A percentile compares a stretch with the other conserved stretches of the same genome.
These are phyloP conservation scores for Decapterus maruadsi DNA, from an alignment of 2,797 vertebrate species.

Conservation along the genomic window DNA sequence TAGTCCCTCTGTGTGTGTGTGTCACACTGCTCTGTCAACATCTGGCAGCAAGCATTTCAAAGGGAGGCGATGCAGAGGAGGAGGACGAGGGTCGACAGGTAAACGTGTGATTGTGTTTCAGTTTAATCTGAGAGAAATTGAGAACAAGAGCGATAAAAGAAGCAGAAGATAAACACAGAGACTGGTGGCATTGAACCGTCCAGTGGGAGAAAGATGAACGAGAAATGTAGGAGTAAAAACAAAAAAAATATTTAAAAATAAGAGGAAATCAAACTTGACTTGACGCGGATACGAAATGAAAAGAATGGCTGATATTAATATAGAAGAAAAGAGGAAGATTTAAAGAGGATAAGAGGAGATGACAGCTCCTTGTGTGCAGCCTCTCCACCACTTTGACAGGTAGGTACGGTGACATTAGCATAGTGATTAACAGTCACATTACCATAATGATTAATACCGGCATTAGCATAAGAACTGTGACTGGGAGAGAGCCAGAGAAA, in stretches of 20 bases:
- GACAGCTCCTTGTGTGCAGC: conserved; percentile 4
- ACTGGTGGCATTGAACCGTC: background rate
- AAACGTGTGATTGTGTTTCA: background rate
- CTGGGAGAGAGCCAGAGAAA: conserved; percentile 35
- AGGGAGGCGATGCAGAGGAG: background rate
- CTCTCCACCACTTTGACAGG: conserved; percentile 42
- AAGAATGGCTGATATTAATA: background rate
- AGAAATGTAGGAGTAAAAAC: background rate
- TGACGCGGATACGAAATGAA: background rate
- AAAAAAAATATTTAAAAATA: background rate
- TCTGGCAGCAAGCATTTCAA: conserved; percentile 29
- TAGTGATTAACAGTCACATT: conserved; percentile 60
- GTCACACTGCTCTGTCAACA: conserved; percentile 23
- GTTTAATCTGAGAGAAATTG: background rate
- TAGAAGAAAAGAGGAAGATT: background rate
- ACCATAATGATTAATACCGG: conserved; percentile 61
- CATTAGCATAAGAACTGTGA: conserved; percentile 63
- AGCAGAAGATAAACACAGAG: background rate
- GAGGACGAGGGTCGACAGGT: background rate
- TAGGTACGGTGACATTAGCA: conserved; percentile 59
- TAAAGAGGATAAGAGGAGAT: background rate
- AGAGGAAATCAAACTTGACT: background rate
- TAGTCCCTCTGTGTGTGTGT: conserved; percentile 8
- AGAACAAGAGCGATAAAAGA: background rate
- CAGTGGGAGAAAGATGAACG: background rate